phyloP scores from a whole-genome alignment of 2,797 vertebrate genomes.

The Pristis pectinata region DNA sequence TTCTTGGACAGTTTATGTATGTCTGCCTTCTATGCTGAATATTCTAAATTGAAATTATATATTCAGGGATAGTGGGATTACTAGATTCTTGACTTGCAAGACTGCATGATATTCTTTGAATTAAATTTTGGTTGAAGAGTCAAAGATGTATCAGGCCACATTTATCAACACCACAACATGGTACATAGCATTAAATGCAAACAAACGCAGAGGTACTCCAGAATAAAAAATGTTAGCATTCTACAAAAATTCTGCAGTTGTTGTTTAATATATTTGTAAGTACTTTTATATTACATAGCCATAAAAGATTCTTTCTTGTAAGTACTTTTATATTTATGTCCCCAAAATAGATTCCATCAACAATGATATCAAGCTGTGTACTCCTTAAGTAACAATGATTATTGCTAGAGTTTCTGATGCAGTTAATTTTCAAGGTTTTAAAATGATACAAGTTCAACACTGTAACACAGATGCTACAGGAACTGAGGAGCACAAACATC shows the following conservation, averaged over 20 bases:
- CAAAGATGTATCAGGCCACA: not conserved
- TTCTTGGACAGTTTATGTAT: not conserved
- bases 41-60: not conserved
- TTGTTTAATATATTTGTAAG: no score
- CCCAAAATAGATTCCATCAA: not conserved
- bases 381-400: not conserved
- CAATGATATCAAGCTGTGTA: not conserved
- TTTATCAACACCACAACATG: not conserved
- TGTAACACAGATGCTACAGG: not conserved
- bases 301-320: no score
- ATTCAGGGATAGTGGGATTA: not conserved
- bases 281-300: no score
- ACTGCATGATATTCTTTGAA: not conserved
- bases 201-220: no score
- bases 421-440: not conserved
- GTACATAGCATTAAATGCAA: not conserved
- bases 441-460: not conserved
- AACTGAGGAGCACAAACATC: not conserved
- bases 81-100: not conserved
- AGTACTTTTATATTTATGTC: not conserved
- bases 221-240: no score
- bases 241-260: no score
- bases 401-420: not conserved
- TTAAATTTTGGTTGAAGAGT: not conserved
- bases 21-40: not conserved